phyloP scores from a whole-genome alignment of 2,797 vertebrate genomes.

The Sphenodon punctatus region DNA sequence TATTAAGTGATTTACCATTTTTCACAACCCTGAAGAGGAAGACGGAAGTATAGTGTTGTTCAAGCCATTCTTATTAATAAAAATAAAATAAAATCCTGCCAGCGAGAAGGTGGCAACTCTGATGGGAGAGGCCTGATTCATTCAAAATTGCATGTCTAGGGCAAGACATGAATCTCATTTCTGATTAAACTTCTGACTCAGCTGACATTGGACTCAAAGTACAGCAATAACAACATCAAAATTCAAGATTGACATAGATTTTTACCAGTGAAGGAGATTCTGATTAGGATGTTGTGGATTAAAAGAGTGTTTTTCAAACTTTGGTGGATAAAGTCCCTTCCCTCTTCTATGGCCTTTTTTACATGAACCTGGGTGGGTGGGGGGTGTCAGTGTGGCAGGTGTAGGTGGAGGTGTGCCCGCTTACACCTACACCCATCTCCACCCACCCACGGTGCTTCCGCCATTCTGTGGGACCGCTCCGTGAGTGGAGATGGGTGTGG shows the following conservation, averaged over 20 bases:
- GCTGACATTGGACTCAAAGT: fast-evolving
- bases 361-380: no score
- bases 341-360: no score
- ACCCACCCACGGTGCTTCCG: no score
- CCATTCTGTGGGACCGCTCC: no score
- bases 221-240: background rate
- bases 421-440: no score
- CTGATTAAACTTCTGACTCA: fast-evolving
- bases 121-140: background rate
- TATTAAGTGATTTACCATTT: background rate
- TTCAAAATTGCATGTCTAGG: background rate
- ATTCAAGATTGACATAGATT: fast-evolving
- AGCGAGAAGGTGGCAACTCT: background rate
- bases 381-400: no score
- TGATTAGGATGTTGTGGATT: no score
- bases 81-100: background rate
- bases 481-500: no score
- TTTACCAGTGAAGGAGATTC: background rate
- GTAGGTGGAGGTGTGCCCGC: no score
- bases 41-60: background rate
- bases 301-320: background rate
- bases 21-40: background rate
- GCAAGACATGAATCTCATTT: background rate
- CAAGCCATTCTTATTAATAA: no score
- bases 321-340: no score